Evolutionary conservation across 2,888 invertebrate species (phyloP).

Genomic region (Phortica okadai): DNA sequence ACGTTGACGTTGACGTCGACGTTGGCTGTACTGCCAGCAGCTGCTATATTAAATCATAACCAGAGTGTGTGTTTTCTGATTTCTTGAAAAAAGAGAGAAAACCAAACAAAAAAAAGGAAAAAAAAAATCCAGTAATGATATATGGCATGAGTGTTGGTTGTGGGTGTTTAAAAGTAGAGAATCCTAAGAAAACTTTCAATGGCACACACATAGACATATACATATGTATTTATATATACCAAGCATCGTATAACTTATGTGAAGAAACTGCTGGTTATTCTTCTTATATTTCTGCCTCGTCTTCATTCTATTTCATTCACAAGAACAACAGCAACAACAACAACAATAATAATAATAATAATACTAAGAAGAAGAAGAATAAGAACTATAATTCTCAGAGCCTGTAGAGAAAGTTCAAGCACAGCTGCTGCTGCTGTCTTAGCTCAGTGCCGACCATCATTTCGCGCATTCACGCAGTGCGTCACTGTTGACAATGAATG

Average conservation of each 20-base stretch:
- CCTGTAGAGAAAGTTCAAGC: conserved; percentile 15
- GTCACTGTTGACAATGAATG: not conserved
- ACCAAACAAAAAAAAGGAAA: conserved; percentile 2
- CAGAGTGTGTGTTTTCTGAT: conserved; percentile 32
- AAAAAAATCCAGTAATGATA: not conserved
- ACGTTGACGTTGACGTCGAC: not conserved
- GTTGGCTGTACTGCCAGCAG: conserved; percentile 41
- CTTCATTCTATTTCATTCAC: not conserved
- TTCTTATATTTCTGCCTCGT: not conserved
- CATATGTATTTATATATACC: not conserved
- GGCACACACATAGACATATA: not conserved
- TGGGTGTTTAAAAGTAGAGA: not conserved
- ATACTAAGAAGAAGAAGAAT: not conserved
- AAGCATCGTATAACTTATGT: not conserved
- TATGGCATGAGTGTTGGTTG: not conserved
- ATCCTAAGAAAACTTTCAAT: conserved; percentile 20
- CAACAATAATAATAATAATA: not conserved
- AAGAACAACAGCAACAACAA: not conserved
- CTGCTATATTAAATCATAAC: conserved; percentile 58
- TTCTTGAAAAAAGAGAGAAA: conserved; percentile 17
- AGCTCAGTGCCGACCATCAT: not conserved
- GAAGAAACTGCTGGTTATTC: not conserved
- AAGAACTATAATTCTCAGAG: not conserved
- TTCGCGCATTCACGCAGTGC: conserved; percentile 5
- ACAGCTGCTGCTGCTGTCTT: conserved; percentile 19